These are phyloP conservation scores for Pao palembangensis DNA, from an alignment of 2,113 vertebrate genomes.

Conservation along the genomic window DNA sequence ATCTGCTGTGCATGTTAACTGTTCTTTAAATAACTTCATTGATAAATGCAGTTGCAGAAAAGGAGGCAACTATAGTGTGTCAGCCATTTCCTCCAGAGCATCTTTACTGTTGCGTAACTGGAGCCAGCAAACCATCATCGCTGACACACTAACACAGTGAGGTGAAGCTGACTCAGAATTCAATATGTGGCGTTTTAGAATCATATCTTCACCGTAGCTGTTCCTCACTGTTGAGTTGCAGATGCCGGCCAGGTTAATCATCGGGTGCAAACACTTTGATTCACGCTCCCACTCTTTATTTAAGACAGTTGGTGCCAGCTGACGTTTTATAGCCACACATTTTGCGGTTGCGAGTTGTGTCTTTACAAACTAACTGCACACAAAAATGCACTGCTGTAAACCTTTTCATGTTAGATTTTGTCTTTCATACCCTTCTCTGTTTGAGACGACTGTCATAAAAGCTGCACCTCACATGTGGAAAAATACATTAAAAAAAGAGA, in stretches of 20 bases:
- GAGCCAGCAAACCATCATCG: constrained; percentile 10
- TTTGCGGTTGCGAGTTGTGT: constrained; percentile 64
- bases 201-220: constrained; percentile 15
- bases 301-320: constrained; percentile 57
- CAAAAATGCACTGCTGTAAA: constrained; percentile 58
- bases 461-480: constrained; percentile 15
- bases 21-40: not conserved
- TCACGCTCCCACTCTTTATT: constrained; percentile 60
- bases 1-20: too few species aligned
- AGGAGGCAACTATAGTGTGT: not conserved
- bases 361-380: constrained; percentile 59
- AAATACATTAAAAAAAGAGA: constrained; percentile 1
- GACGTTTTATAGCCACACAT: constrained; percentile 68
- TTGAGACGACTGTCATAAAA: constrained; percentile 1
- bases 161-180: constrained; percentile 16
- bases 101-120: not conserved
- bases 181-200: constrained; percentile 5
- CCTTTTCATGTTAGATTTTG: constrained; percentile 45
- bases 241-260: constrained; percentile 60
- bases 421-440: constrained; percentile 2
- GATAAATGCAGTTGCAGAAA: not conserved
- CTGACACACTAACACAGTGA: constrained; percentile 30
- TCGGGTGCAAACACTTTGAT: constrained; percentile 64
- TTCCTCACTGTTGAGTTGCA: constrained; percentile 13
- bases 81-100: constrained; percentile 27